Evolutionary conservation across 2,797 vertebrate genomes (phyloP).

Genomic region (Bradypus variegatus): DNA sequence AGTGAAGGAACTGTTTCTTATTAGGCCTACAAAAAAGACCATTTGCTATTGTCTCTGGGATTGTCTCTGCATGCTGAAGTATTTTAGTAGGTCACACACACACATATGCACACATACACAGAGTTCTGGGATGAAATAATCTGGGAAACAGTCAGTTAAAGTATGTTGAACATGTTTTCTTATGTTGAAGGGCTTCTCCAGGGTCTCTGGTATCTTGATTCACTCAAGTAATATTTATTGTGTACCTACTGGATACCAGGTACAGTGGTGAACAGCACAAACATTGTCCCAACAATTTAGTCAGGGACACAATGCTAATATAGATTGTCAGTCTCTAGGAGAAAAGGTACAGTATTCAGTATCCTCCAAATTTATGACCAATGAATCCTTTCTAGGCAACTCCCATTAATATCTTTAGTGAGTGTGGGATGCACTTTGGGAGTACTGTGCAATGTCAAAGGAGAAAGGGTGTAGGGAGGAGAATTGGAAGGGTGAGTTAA

Average conservation of each 20-base stretch:
- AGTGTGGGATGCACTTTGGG: not conserved
- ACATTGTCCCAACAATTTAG: not conserved
- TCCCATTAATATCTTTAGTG: not conserved
- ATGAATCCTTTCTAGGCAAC: not conserved
- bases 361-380: not conserved
- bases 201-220: not conserved
- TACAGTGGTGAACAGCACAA: not conserved
- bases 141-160: not conserved
- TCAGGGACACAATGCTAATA: not conserved
- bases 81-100: not conserved
- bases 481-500: not conserved
- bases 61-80: not conserved
- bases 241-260: too few relatives aligned
- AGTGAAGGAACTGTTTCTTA: not conserved
- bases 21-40: not conserved
- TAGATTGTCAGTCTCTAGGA: not conserved
- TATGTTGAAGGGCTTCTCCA: too few relatives aligned
- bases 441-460: not conserved
- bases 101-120: too few relatives aligned
- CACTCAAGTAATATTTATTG: not conserved
- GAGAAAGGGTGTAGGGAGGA: not conserved
- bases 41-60: not conserved
- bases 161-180: not conserved
- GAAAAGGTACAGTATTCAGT: not conserved
- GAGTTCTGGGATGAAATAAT: not conserved